These are phyloP conservation scores for Amphiduros pacificus DNA, from an alignment of 2,888 invertebrate species.

Conservation along the genomic window DNA sequence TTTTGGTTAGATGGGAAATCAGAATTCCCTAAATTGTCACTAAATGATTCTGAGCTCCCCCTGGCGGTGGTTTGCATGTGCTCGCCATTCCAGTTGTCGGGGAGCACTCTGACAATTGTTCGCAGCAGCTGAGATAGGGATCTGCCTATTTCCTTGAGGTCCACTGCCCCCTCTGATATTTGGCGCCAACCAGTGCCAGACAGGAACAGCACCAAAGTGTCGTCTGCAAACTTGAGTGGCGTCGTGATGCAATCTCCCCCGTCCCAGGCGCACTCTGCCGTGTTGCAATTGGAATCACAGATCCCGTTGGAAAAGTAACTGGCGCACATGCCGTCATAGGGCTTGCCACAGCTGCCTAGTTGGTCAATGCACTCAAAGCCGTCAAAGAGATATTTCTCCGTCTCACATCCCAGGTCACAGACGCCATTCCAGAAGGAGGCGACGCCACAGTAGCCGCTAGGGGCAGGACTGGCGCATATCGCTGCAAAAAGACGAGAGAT, in stretches of 20 bases:
- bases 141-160: conserved; percentile 18
- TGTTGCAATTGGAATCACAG: conserved; percentile 27
- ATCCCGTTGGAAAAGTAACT: conserved; percentile 21
- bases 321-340: conserved; percentile 14
- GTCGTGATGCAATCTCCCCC: conserved; percentile 26
- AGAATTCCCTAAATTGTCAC: not conserved
- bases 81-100: conserved; percentile 16
- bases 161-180: not conserved
- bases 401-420: conserved; percentile 25
- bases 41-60: not conserved
- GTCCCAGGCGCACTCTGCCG: conserved; percentile 24
- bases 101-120: conserved; percentile 23
- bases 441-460: conserved; percentile 9
- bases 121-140: conserved; percentile 21
- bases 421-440: conserved; percentile 20
- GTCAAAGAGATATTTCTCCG: conserved; percentile 22
- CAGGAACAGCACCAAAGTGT: conserved; percentile 19
- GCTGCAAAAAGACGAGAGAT: conserved; percentile 1
- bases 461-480: not conserved
- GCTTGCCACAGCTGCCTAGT: not conserved
- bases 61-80: not conserved
- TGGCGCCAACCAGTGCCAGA: conserved; percentile 3
- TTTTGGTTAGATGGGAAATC: not conserved
- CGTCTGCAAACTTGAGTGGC: conserved; percentile 21
- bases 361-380: conserved; percentile 23